These are phyloP conservation scores for Megalops atlanticus DNA, from an alignment of 2,113 vertebrate species.

Conservation along the genomic window DNA sequence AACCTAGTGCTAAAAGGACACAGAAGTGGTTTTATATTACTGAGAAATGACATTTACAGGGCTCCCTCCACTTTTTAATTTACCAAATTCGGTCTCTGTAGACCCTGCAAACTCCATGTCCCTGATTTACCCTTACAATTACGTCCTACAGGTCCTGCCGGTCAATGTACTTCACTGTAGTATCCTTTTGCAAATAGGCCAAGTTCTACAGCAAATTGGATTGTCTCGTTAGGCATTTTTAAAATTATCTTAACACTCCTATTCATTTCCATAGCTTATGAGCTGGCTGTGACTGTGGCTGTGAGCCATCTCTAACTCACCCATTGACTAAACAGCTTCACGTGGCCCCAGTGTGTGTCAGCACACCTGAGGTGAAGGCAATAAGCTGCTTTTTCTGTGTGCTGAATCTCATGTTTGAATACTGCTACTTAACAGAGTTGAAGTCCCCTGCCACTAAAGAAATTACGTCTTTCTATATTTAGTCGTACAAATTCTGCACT, in stretches of 20 bases:
- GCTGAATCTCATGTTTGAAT: no score
- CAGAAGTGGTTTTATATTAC: conserved; percentile 12
- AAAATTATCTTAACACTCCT: not conserved
- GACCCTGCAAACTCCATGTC: not conserved
- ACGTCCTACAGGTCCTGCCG: not conserved
- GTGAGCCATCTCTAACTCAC: not conserved
- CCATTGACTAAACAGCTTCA: not conserved
- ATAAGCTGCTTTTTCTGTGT: not conserved
- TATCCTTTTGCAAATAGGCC: not conserved
- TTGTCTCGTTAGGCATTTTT: not conserved
- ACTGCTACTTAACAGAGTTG: no score
- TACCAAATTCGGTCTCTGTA: not conserved
- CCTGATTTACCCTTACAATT: not conserved
- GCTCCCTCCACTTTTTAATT: not conserved
- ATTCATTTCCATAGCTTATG: not conserved
- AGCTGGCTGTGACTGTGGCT: not conserved
- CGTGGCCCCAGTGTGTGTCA: no score
- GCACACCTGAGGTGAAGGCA: not conserved
- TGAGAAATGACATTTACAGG: not conserved
- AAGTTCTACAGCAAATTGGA: not conserved
- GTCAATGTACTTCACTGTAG: not conserved
- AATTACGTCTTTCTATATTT: no score
- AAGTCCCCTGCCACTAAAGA: no score
- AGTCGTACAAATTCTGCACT: no score
- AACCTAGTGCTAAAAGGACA: not conserved